A percentile compares a stretch with the other conserved stretches of the same genome.
Evolutionary conservation across 2,888 invertebrate genomes (phyloP).

Genomic region (Nemotelus nigrinus): DNA sequence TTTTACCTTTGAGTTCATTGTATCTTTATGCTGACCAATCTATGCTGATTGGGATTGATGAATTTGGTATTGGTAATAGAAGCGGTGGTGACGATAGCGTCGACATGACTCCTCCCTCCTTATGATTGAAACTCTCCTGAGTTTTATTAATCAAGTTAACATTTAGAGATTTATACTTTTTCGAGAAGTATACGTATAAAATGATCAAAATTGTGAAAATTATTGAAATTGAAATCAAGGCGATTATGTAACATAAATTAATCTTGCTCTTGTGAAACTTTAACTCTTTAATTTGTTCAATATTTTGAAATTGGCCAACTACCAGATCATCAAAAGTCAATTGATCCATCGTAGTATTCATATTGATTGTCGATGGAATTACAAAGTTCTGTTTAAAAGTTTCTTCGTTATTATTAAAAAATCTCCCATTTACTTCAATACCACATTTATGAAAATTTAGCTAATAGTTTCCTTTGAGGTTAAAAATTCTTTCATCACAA

Average conservation of each 20-base stretch:
- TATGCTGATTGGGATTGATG: too few species aligned
- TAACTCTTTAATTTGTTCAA: constrained; percentile 41
- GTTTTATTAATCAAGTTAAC: constrained; percentile 23
- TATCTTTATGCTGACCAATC: too few species aligned
- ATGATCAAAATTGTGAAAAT: constrained; percentile 21
- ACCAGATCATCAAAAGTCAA: constrained; percentile 40
- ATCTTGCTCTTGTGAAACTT: constrained; percentile 29
- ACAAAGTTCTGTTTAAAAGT: constrained; percentile 39
- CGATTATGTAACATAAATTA: constrained; percentile 17
- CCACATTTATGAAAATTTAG: constrained; percentile 35
- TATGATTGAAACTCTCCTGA: constrained; percentile 39
- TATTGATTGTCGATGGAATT: constrained; percentile 16
- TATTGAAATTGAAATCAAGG: constrained; percentile 17
- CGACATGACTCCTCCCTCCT: constrained; percentile 3
- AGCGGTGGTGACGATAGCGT: too few species aligned
- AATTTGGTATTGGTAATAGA: too few species aligned
- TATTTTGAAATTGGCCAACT: constrained; percentile 39
- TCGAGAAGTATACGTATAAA: constrained; percentile 8
- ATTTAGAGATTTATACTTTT: constrained; percentile 13
- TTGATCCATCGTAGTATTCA: not conserved
- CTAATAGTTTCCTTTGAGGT: constrained; percentile 11
- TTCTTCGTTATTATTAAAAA: constrained; percentile 38
- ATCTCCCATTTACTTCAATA: constrained; percentile 16
- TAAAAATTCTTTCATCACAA: constrained; percentile 28
- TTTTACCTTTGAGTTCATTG: too few species aligned